Base-by-base conservation (phyloP, 2,888 invertebrate genomes). In the Rutpela maculata region DNA sequence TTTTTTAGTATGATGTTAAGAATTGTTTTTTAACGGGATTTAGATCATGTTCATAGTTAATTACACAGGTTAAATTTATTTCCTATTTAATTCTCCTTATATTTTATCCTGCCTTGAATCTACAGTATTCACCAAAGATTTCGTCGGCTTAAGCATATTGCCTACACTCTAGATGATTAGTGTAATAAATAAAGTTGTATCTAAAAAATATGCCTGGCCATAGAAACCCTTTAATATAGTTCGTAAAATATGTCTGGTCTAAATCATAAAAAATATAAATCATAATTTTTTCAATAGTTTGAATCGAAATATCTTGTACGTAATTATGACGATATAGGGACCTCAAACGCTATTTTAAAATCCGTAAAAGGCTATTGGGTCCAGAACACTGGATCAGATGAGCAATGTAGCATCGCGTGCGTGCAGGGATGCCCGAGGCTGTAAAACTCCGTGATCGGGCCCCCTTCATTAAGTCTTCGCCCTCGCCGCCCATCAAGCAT, bases 401-500 rank as follows among this genome's bases (percentile, higher is more conserved):
- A 68, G 69, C 56, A 57, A 56, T 78, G 78, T 76, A 78, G 77
- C 82, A 87, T 87, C 87, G 87, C 87, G 87, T 87, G 87, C 86
- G 83, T 86, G 85, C 83, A 83, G 78, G 80, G 78, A 79, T 71
- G 86, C 87, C 85, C 62, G 70, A 70, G 85, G 85, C 83, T 76
- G 72, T 81, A 76, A 83, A 80, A 84, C 74, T 85, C 84, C 80
- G 81, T 81, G 81, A 84, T 81, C 83, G 82, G 84, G 84, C 84
- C 86, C 86, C 87, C 87, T 85, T 88, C 88, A 87, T 87, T 88
- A 88, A 84, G 84, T 83, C 86, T 83, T 87, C 89, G 88, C 88
- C 89, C 89, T 88, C 89, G 88, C 88, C 88, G 88, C 88, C 88
- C 87, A 87, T 85, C 87, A 84, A 86, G 85, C 88, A 89, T 89